These are phyloP conservation scores for Phaenicophaeus curvirostris DNA, from an alignment of 2,797 vertebrate genomes.

Conservation along the genomic window DNA sequence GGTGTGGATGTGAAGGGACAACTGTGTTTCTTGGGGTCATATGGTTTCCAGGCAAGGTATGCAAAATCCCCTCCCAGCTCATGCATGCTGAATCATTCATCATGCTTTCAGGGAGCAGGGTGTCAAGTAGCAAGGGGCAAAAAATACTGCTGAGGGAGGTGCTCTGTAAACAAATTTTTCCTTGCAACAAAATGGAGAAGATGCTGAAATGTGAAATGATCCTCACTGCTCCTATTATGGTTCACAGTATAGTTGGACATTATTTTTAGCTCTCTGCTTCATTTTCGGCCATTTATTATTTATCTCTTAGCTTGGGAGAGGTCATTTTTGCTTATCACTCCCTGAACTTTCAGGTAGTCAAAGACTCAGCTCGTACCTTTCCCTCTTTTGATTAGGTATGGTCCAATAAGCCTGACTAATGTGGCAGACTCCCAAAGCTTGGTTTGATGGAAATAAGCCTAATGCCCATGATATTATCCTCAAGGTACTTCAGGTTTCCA, in stretches of 20 bases:
- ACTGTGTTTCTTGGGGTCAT: rapidly evolving
- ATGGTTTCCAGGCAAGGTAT: background rate
- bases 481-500: background rate
- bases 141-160: background rate
- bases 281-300: conserved; percentile 11
- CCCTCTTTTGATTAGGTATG: background rate
- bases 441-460: conserved; percentile 1
- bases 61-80: background rate
- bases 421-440: conserved; percentile 17
- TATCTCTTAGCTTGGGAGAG: background rate
- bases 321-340: background rate
- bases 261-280: conserved; percentile 28
- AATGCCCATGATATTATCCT: conserved; percentile 23
- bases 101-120: background rate
- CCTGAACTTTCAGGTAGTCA: background rate
- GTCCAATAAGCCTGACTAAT: conserved; percentile 20
- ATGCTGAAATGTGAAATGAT: background rate
- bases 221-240: background rate
- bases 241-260: background rate
- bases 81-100: background rate
- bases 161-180: background rate
- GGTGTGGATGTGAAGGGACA: background rate
- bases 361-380: background rate
- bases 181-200: background rate
- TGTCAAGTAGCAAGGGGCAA: background rate